Evolutionary conservation across 2,797 vertebrate species (phyloP).

Genomic region (Rhinogobio ventralis): DNA sequence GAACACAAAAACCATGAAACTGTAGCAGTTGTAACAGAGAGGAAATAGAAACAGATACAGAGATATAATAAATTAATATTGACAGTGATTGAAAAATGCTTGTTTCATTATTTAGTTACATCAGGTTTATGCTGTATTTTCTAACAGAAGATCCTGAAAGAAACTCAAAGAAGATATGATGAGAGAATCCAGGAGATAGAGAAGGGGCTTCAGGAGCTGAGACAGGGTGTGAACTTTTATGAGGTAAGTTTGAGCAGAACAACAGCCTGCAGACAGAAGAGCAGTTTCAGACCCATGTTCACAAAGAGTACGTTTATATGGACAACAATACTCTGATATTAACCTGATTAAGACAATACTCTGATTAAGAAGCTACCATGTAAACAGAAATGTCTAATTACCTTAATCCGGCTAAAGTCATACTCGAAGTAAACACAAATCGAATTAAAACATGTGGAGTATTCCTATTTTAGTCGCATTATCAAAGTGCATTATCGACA

Average conservation of each 20-base stretch:
- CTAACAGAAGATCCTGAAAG: not conserved
- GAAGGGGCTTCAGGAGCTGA: not conserved
- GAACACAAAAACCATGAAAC: constrained; percentile 13
- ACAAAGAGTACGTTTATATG: too few species aligned
- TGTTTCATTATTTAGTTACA: not conserved
- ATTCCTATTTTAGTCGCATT: too few species aligned
- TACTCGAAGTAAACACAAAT: too few species aligned
- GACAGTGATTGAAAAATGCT: not conserved
- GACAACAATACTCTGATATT: too few species aligned
- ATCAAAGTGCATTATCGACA: too few species aligned
- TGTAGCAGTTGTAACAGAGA: not conserved
- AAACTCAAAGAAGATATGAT: not conserved
- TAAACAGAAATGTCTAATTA: too few species aligned
- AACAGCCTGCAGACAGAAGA: not conserved
- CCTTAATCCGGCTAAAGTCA: too few species aligned
- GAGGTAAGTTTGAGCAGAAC: not conserved
- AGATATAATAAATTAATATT: not conserved
- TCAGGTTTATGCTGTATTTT: not conserved
- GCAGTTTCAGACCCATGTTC: not conserved
- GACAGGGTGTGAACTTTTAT: not conserved
- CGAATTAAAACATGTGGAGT: too few species aligned
- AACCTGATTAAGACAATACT: too few species aligned
- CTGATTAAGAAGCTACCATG: too few species aligned
- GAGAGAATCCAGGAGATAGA: not conserved
- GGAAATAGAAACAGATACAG: not conserved